These are phyloP conservation scores for Paedocypris micromegethes DNA, from an alignment of 2,797 vertebrate species.

Conservation along the genomic window DNA sequence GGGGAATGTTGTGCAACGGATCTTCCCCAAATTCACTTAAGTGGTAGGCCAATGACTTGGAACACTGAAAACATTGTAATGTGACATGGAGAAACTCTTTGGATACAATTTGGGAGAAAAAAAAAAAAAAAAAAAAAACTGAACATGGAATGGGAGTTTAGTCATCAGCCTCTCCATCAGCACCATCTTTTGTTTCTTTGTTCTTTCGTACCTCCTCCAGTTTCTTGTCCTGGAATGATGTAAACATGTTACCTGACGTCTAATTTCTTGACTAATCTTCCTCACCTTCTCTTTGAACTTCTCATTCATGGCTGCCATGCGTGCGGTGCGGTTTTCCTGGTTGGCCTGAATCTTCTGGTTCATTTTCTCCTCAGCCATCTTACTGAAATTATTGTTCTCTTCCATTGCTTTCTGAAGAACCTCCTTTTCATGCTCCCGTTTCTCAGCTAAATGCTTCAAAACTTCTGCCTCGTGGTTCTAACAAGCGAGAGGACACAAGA, in stretches of 20 bases:
- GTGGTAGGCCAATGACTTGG: conserved; percentile 44
- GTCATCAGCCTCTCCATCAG: conserved; percentile 45
- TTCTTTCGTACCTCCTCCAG: conserved; percentile 90
- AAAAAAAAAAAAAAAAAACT: conserved; percentile 46
- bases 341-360: conserved; percentile 92
- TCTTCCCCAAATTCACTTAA: conserved; percentile 38
- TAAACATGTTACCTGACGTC: not conserved
- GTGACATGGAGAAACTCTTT: conserved; percentile 62
- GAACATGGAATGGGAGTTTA: conserved; percentile 44
- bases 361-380: conserved; percentile 88
- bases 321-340: conserved; percentile 88
- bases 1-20: conserved; percentile 36
- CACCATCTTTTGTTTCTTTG: conserved; percentile 81
- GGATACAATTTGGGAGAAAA: conserved; percentile 58
- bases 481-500: not conserved
- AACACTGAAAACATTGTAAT: conserved; percentile 50
- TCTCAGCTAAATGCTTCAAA: conserved; percentile 87
- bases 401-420: conserved; percentile 89
- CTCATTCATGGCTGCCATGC: conserved; percentile 85
- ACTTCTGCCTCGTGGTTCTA: conserved; percentile 86
- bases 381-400: conserved; percentile 88
- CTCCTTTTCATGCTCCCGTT: conserved; percentile 88
- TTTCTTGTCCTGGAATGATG: conserved; percentile 82
- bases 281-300: conserved; percentile 91
- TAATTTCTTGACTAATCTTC: not conserved